Evolutionary conservation across 2,797 vertebrate species (phyloP), one percentile per base, ranked within the genome.

Genomic region (Coranthus polyacanthus): DNA sequence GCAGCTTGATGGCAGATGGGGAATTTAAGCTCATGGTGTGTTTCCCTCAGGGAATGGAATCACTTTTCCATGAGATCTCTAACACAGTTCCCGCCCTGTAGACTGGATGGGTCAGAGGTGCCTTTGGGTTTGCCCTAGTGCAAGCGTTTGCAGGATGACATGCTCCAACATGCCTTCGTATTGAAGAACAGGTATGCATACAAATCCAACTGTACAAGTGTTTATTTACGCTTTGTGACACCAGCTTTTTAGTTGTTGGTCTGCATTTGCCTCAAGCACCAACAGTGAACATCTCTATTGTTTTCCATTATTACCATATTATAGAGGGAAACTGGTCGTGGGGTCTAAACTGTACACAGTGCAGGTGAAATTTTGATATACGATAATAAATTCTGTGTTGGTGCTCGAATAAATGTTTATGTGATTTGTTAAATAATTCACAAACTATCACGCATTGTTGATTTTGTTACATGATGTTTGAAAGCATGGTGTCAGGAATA

Each of bases 11-110:
- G 38, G 59, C 54, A 57, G 38, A 29, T 26, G 21, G 45, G 44
- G 50, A 78, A 83, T 82, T 32, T 77, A 83, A 79, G 75, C 73
- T 72, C 46, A 37, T 68, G 65, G 42, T 61, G 55, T 65, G 61
- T 78, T 68, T 70, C 71, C 76, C 80, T 64, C 37, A n/a, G 81
- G 86, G 59, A 63, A 69, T 39, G 61, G 68, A 64, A 70, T 88
- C 68, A 66, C 51, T 73, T 85, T 84, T 49, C 76, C 64, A 37
- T 53, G 71, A 79, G 71, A 77, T 72, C 51, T 72, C 47, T 61
- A 68, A 79, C 57, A 36, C 11, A 1, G 16, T 56, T 64, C 78
- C 64, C 69, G 63, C 75, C 58, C 72, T 52, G 34, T 16, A 20
- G 36, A 51, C 69, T 50, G 49, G 58, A 53, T 42, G 24, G 18